These are phyloP conservation scores for Dicentrarchus labrax DNA, from an alignment of 2,113 vertebrate species.

Conservation along the genomic window DNA sequence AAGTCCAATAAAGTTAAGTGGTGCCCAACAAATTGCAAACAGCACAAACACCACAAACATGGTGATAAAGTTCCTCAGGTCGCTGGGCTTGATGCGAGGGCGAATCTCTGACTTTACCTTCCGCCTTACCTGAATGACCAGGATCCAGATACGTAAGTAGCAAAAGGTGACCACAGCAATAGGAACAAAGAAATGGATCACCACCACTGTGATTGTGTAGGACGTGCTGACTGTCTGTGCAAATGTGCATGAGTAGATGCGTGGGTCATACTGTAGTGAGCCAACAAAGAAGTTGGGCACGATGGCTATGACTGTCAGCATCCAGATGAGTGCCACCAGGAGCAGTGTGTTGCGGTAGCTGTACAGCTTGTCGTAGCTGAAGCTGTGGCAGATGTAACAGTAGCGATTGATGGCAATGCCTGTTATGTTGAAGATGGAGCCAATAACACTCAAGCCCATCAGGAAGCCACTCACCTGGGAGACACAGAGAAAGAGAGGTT, in stretches of 20 bases:
- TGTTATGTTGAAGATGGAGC: constrained; percentile 64
- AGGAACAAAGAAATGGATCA: constrained; percentile 60
- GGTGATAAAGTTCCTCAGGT: constrained; percentile 59
- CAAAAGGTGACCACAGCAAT: constrained; percentile 61
- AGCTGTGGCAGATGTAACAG: constrained; percentile 67
- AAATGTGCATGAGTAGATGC: constrained; percentile 60
- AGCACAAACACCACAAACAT: constrained; percentile 64
- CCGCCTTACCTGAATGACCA: constrained; percentile 58
- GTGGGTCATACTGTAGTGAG: constrained; percentile 54
- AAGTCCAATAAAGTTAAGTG: constrained; percentile 54
- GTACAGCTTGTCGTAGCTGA: constrained; percentile 59
- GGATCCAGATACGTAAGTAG: constrained; percentile 62
- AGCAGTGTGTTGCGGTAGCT: constrained; percentile 63
- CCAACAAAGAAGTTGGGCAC: constrained; percentile 60
- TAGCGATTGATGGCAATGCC: constrained; percentile 64
- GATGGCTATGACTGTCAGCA: constrained; percentile 53
- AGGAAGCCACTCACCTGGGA: constrained; percentile 57
- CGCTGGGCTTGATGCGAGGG: constrained; percentile 51
- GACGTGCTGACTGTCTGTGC: constrained; percentile 51
- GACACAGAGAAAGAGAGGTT: neutral
- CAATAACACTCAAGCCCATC: constrained; percentile 62
- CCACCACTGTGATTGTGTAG: constrained; percentile 59
- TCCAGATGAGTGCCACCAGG: constrained; percentile 59
- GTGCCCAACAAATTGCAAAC: constrained; percentile 61
- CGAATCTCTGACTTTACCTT: constrained; percentile 50